Evolutionary conservation across 2,797 vertebrate species (phyloP).

Genomic region (Sebastes flavidus): DNA sequence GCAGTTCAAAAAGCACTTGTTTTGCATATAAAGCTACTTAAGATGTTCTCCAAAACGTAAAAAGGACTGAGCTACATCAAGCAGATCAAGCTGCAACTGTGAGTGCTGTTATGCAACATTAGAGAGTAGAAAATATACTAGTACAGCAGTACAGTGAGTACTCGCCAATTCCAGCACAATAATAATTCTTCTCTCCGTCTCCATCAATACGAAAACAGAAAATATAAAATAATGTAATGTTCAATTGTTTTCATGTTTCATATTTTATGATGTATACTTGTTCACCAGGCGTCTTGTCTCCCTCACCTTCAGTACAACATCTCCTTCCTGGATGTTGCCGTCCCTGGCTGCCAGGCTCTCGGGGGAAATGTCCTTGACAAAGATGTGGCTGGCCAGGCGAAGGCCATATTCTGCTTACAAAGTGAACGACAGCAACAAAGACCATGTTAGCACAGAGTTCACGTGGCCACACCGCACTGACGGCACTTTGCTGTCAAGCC

Average conservation of each 20-base stretch:
- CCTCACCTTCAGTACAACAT: slow-evolving; percentile 96
- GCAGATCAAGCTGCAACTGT: background rate
- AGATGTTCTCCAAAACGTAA: background rate
- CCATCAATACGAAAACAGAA: background rate
- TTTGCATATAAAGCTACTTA: background rate
- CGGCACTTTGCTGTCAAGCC: slow-evolving; percentile 43
- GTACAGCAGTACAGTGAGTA: background rate
- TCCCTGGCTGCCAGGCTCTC: slow-evolving; percentile 98
- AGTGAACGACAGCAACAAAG: slow-evolving; percentile 83
- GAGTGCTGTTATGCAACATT: slow-evolving; percentile 11
- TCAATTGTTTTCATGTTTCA: background rate
- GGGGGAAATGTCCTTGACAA: slow-evolving; percentile 99
- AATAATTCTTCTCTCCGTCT: background rate
- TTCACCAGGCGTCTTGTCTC: background rate
- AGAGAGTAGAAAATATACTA: background rate
- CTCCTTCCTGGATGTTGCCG: slow-evolving; percentile 99
- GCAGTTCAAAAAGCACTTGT: background rate
- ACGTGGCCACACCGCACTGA: slow-evolving; percentile 39
- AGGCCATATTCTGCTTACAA: slow-evolving; percentile 96
- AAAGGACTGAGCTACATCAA: slow-evolving; percentile 9
- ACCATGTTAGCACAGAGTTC: slow-evolving; percentile 76
- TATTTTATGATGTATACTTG: background rate
- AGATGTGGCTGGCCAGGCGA: slow-evolving; percentile 99
- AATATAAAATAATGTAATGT: background rate
- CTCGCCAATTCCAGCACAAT: background rate